Evolutionary conservation across 1,140 invertebrate species (phyloP).

Genomic region (Centruroides sculpturatus): DNA sequence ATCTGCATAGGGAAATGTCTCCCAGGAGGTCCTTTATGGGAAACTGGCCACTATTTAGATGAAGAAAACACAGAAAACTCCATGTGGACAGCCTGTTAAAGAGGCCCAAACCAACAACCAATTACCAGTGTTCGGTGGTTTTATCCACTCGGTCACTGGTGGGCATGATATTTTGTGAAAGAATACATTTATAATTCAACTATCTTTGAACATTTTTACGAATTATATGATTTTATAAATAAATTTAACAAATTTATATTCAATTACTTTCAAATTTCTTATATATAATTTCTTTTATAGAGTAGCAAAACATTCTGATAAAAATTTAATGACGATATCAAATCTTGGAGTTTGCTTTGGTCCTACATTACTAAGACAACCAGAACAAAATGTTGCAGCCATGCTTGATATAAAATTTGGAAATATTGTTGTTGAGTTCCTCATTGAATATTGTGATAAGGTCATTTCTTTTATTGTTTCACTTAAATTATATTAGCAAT

Average conservation of each 20-base stretch:
- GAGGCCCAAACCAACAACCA: too few relatives aligned
- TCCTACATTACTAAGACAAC: conserved; percentile 82
- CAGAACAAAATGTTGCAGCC: conserved; percentile 91
- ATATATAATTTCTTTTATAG: conserved; percentile 34
- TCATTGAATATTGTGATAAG: conserved; percentile 80
- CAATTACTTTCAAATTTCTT: conserved; percentile 9
- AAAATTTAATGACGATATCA: conserved; percentile 92
- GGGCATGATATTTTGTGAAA: too few relatives aligned
- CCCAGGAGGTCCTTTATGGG: too few relatives aligned
- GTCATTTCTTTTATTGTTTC: conserved; percentile 30
- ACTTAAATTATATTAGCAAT: background rate
- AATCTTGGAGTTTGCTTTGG: conserved; percentile 98
- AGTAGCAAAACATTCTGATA: conserved; percentile 65
- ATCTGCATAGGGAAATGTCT: too few relatives aligned
- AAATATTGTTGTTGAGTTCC: conserved; percentile 91
- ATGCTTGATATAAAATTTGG: conserved; percentile 98
- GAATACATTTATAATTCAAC: too few relatives aligned
- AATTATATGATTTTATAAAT: background rate
- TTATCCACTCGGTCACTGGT: too few relatives aligned
- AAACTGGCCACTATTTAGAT: too few relatives aligned
- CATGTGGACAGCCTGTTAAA: too few relatives aligned
- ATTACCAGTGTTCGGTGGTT: too few relatives aligned
- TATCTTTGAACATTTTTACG: background rate
- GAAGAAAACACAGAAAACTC: too few relatives aligned
- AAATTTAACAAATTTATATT: background rate